A percentile compares a stretch with the other conserved stretches of the same genome.
Conservation (phyloP, 1,140 invertebrate genomes). For the Bilobella aurantiaca region DNA sequence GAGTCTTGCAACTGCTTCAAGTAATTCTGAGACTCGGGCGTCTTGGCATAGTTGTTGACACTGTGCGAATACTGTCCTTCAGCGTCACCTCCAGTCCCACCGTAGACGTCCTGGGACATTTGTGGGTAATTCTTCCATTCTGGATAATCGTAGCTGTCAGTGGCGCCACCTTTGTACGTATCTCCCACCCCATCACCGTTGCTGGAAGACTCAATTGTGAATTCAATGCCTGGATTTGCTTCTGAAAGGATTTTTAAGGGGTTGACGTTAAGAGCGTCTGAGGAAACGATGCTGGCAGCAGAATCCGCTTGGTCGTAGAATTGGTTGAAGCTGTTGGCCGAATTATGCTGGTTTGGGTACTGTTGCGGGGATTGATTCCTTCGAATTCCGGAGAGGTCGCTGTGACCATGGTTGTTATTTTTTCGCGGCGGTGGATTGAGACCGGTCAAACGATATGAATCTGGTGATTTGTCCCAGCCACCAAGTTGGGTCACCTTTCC, state of each 20-base stretch:
- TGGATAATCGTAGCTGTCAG: not conserved
- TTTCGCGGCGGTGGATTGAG: not conserved
- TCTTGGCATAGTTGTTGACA: not conserved
- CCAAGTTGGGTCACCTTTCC: conserved; percentile 21
- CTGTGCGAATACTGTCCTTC: not conserved
- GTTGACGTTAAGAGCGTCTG: conserved; percentile 11
- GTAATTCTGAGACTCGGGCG: not conserved
- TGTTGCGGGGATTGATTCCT: not conserved
- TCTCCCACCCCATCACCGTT: not conserved
- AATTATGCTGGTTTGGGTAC: not conserved
- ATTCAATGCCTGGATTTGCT: conserved; percentile 19
- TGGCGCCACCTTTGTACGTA: not conserved
- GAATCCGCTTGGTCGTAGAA: not conserved
- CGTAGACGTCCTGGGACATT: not conserved
- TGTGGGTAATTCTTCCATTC: not conserved
- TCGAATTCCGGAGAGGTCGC: not conserved
- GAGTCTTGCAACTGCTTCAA: not conserved
- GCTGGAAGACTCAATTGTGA: conserved; percentile 20
- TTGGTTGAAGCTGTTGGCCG: conserved; percentile 15
- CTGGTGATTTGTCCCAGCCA: conserved; percentile 23
- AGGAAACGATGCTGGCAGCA: not conserved
- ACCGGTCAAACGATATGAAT: conserved; percentile 2
- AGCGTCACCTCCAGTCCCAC: not conserved
- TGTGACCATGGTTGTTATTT: not conserved
- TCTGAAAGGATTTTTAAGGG: not conserved